A percentile compares a stretch with the other conserved stretches of the same genome.
These are phyloP conservation scores for Scarus forsteni DNA, from an alignment of 2,797 vertebrate genomes.

Conservation along the genomic window DNA sequence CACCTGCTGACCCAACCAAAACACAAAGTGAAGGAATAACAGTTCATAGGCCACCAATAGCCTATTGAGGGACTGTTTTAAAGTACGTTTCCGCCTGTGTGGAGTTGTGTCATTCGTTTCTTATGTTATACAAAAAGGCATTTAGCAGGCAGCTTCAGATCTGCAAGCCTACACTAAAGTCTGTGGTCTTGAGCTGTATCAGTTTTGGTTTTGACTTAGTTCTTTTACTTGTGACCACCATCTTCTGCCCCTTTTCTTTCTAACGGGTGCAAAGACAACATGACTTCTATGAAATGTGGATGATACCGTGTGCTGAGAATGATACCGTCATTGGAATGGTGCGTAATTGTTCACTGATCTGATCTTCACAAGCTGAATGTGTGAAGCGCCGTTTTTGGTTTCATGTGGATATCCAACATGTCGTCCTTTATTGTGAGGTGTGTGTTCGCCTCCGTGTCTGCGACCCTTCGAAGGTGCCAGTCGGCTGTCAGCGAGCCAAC, in stretches of 20 bases:
- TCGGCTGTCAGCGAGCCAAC: slow-evolving; percentile 79
- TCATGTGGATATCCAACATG: slow-evolving; percentile 78
- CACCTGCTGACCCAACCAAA: too few relatives aligned
- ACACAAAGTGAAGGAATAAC: too few relatives aligned
- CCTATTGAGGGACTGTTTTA: too few relatives aligned
- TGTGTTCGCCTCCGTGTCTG: slow-evolving; percentile 69
- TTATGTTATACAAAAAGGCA: too few relatives aligned
- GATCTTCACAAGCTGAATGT: slow-evolving; percentile 33
- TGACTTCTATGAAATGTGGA: neutral
- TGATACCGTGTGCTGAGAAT: slow-evolving; percentile 1
- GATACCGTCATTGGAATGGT: slow-evolving; percentile 15
- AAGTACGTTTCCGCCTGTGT: too few relatives aligned
- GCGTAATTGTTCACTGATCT: slow-evolving; percentile 30
- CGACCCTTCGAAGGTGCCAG: slow-evolving; percentile 79
- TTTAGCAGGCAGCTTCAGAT: too few relatives aligned
- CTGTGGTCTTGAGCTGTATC: too few relatives aligned
- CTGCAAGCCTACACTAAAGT: too few relatives aligned
- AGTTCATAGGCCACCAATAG: too few relatives aligned
- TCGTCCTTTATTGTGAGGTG: slow-evolving; percentile 57
- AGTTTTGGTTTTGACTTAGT: too few relatives aligned
- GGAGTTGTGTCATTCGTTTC: too few relatives aligned
- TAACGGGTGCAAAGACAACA: neutral
- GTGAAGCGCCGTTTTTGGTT: slow-evolving; percentile 67
- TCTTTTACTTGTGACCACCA: too few relatives aligned
- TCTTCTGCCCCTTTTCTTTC: neutral